Evolutionary conservation across 2,113 vertebrate species (phyloP).

Genomic region (Pogona vitticeps): DNA sequence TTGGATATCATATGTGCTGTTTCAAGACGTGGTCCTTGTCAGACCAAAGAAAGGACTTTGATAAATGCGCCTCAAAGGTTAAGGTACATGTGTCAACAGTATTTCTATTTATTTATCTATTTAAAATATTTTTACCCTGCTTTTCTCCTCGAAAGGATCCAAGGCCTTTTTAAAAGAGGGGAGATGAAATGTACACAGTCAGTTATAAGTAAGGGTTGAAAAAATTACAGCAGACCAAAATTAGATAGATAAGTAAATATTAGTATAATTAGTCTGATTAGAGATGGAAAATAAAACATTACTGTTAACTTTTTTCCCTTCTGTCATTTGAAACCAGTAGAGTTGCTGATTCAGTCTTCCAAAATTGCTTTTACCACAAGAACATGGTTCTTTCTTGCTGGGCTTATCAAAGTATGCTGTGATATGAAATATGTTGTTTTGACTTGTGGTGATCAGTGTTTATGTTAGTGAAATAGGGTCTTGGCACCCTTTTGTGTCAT

Average conservation of each 20-base stretch:
- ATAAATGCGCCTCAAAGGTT: neutral
- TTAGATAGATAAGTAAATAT: neutral
- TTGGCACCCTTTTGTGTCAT: too few species aligned
- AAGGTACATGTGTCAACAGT: neutral
- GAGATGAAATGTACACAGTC: neutral
- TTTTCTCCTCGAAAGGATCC: too few species aligned
- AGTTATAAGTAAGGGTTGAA: neutral
- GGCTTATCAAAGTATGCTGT: too few species aligned
- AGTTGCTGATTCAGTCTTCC: neutral
- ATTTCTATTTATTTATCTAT: too few species aligned
- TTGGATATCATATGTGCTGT: neutral
- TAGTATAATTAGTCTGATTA: neutral
- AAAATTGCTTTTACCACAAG: too few species aligned
- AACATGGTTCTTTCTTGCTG: too few species aligned
- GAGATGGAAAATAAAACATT: neutral
- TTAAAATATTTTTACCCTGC: too few species aligned
- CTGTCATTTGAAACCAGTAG: neutral
- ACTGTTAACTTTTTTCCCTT: neutral
- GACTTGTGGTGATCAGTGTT: too few species aligned
- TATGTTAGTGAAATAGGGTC: too few species aligned
- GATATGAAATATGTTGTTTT: too few species aligned
- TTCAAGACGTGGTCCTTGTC: neutral
- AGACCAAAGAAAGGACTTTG: neutral
- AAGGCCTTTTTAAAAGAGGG: neutral
- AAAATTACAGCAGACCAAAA: neutral